Conservation (phyloP, 1,140 invertebrate genomes). For the Triops cancriformis region DNA sequence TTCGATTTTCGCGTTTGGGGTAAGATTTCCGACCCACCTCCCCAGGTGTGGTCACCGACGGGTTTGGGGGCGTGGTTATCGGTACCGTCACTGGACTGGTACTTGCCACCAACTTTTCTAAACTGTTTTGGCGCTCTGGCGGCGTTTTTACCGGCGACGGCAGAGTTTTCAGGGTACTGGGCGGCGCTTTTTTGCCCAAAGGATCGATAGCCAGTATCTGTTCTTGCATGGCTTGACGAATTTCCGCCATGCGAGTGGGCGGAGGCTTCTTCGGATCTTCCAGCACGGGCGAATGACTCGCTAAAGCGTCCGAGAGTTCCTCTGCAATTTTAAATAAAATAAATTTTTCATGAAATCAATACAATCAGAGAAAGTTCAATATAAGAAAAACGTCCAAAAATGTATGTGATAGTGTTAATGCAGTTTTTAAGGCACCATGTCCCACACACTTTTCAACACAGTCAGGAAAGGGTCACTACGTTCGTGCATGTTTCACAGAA, state of each 20-base stretch:
- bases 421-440: too few relatives aligned
- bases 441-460: too few relatives aligned
- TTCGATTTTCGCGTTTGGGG: conserved; percentile 56
- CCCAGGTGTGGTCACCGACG: conserved; percentile 22
- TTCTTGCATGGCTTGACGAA: conserved; percentile 24
- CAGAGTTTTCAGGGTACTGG: background rate
- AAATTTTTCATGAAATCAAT: too few relatives aligned
- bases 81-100: too few relatives aligned
- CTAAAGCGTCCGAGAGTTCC: background rate
- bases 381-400: too few relatives aligned
- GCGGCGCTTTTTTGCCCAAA: conserved; percentile 14
- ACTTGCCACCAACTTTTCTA: background rate
- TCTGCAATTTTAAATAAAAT: background rate
- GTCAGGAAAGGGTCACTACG: too few relatives aligned
- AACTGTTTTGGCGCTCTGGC: background rate
- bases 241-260: conserved; percentile 19
- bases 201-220: conserved; percentile 25
- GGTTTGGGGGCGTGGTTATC: conserved; percentile 27
- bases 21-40: conserved; percentile 35
- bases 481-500: too few relatives aligned
- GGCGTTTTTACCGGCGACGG: background rate
- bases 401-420: too few relatives aligned
- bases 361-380: too few relatives aligned
- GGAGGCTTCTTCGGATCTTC: background rate
- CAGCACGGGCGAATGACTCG: background rate